Percentiles rank a stretch among this genome's conserved stretches.
phyloP scores from a whole-genome alignment of 2,113 vertebrate genomes.

The Cranoglanis bouderius region DNA sequence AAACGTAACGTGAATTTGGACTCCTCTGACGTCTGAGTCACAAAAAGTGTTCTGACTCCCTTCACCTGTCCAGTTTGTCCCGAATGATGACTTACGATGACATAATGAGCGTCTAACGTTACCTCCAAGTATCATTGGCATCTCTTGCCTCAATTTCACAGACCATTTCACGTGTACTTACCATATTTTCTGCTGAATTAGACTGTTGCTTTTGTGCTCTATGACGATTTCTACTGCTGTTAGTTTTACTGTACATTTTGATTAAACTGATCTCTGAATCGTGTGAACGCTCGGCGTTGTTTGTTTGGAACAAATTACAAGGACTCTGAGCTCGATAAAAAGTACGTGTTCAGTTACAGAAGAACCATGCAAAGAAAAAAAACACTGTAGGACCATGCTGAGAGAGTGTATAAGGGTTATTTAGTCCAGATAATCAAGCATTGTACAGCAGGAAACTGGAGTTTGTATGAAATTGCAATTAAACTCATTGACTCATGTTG shows the following conservation, averaged over 20 bases:
- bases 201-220: neutral
- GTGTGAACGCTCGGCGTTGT: neutral
- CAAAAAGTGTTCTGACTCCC: neutral
- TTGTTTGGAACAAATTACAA: neutral
- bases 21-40: neutral
- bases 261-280: neutral
- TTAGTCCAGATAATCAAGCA: neutral
- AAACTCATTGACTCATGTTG: neutral
- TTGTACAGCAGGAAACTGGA: neutral
- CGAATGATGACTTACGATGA: neutral
- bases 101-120: conserved; percentile 13
- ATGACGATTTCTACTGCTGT: neutral
- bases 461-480: neutral
- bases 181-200: neutral
- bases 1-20: neutral
- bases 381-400: neutral
- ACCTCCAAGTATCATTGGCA: neutral
- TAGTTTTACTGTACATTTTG: neutral
- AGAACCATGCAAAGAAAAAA: neutral
- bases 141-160: conserved; percentile 1
- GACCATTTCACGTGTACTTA: neutral
- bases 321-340: neutral
- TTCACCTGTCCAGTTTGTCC: neutral
- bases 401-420: neutral
- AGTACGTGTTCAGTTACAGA: neutral